A percentile compares a stretch with the other conserved stretches of the same genome.
Conservation (phyloP, 2,113 vertebrate species). For the Pyxicephalus adspersus region DNA sequence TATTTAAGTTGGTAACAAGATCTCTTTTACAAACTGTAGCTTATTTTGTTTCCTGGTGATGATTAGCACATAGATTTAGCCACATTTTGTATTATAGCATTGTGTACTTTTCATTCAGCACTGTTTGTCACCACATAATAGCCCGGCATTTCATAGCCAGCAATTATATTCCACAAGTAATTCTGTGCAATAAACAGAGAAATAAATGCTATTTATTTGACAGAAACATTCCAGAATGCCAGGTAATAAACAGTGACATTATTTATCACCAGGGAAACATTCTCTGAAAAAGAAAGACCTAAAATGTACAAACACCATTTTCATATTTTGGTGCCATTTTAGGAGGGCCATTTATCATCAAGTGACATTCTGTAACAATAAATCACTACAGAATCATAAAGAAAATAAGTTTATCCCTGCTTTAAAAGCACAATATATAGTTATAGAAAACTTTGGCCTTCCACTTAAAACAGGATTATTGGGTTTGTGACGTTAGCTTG, state of each 20-base stretch:
- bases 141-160: slow-evolving; percentile 19
- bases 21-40: background rate
- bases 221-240: slow-evolving; percentile 4
- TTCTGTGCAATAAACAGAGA: slow-evolving; percentile 37
- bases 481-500: background rate
- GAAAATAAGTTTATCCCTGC: slow-evolving; percentile 36
- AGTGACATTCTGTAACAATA: slow-evolving; percentile 28
- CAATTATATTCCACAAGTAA: slow-evolving; percentile 43
- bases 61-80: background rate
- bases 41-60: background rate
- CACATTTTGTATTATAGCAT: background rate
- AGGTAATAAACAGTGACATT: slow-evolving; percentile 32
- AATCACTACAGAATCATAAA: slow-evolving; percentile 31
- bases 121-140: background rate
- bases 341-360: slow-evolving; percentile 33
- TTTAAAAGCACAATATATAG: slow-evolving; percentile 19
- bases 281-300: slow-evolving; percentile 31
- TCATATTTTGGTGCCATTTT: slow-evolving; percentile 24
- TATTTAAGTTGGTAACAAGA: too few species aligned
- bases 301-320: slow-evolving; percentile 37
- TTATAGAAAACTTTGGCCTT: slow-evolving; percentile 8
- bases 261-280: slow-evolving; percentile 46
- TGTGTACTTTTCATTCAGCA: slow-evolving; percentile 12
- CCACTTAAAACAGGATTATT: background rate
- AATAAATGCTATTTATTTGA: slow-evolving; percentile 36